These are phyloP conservation scores for Toxotes lorentzi DNA, from an alignment of 2,797 vertebrate genomes.

Conservation along the genomic window DNA sequence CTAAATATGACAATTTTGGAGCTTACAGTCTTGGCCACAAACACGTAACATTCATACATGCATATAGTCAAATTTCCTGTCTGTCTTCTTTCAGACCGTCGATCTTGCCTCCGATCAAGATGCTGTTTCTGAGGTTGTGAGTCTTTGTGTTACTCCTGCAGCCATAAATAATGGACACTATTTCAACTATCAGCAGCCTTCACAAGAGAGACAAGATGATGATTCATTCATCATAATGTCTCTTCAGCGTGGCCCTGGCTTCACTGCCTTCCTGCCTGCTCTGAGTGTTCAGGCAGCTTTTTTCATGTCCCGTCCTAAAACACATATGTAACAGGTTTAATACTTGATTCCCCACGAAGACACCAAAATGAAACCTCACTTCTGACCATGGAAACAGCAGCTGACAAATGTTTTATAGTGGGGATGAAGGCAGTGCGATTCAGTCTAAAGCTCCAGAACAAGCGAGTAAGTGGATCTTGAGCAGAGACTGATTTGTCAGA, in stretches of 20 bases:
- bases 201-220: slow-evolving; percentile 9
- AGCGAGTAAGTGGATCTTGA: background rate
- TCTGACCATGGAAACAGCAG: too few species aligned
- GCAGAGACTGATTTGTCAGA: background rate
- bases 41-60: background rate
- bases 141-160: slow-evolving; percentile 40
- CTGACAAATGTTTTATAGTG: too few species aligned
- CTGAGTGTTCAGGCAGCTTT: background rate
- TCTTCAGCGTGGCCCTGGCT: background rate
- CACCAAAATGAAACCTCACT: too few species aligned
- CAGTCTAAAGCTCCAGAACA: background rate
- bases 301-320: background rate
- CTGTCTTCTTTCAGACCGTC: background rate
- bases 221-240: slow-evolving; percentile 32
- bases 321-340: background rate
- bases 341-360: too few species aligned
- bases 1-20: slow-evolving; percentile 7
- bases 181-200: slow-evolving; percentile 41
- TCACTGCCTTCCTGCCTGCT: slow-evolving; percentile 8
- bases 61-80: background rate
- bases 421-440: background rate
- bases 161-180: slow-evolving; percentile 37
- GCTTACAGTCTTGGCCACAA: background rate
- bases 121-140: background rate
- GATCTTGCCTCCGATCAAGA: background rate